A percentile compares a stretch with the other conserved stretches of the same genome.
These are phyloP conservation scores for Sialis lutaria DNA, from an alignment of 2,888 invertebrate genomes.

Conservation along the genomic window DNA sequence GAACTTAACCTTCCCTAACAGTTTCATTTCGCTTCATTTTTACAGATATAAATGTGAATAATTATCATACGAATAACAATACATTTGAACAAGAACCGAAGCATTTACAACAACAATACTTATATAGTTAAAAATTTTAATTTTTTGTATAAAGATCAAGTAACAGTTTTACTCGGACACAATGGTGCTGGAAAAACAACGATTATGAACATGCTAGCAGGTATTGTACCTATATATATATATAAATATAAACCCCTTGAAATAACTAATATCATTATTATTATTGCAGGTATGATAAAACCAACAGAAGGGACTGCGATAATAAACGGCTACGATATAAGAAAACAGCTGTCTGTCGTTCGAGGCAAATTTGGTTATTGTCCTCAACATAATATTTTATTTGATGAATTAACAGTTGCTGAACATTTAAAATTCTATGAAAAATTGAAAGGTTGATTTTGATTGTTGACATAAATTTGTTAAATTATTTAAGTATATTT, in stretches of 20 bases:
- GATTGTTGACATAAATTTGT: background rate
- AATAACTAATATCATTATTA: background rate
- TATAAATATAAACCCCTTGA: too few relatives aligned
- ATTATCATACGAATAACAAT: too few relatives aligned
- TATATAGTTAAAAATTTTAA: too few relatives aligned
- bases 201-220: background rate
- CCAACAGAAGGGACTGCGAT: background rate
- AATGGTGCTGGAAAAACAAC: background rate
- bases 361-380: background rate
- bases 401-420: constrained; percentile 53
- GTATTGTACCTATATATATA: too few relatives aligned
- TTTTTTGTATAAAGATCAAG: background rate
- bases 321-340: background rate
- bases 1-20: too few relatives aligned
- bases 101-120: too few relatives aligned
- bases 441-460: constrained; percentile 34
- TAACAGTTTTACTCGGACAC: background rate
- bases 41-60: too few relatives aligned
- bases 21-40: too few relatives aligned
- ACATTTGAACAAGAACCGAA: too few relatives aligned
- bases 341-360: background rate
- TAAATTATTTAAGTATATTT: background rate
- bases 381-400: constrained; percentile 16
- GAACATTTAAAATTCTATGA: constrained; percentile 66
- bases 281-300: background rate